Conservation (phyloP, 2,113 vertebrate species). For the human (Homo sapiens) region DNA sequence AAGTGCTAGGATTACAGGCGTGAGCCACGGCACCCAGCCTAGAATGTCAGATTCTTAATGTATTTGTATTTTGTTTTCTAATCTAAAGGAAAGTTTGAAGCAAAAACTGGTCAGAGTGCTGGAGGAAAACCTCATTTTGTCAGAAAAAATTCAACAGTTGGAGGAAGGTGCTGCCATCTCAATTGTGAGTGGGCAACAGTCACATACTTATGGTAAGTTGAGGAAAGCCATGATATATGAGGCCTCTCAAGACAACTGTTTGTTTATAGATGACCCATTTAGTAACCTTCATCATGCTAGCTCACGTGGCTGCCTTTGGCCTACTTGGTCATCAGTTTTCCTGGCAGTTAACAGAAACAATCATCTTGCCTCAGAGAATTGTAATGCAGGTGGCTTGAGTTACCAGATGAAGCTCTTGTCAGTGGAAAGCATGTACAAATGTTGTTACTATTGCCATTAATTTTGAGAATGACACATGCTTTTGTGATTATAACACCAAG, state of each 20-base stretch:
- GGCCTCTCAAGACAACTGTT: not conserved
- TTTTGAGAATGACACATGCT: conserved; percentile 18
- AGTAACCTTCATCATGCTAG: not conserved
- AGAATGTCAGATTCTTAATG: conserved; percentile 22
- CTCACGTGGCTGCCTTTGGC: not conserved
- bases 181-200: conserved; percentile 6
- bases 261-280: not conserved
- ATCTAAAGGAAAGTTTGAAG: conserved; percentile 72
- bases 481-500: conserved; percentile 4
- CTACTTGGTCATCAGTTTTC: not conserved
- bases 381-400: not conserved
- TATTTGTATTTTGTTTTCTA: conserved; percentile 55
- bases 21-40: too few relatives aligned
- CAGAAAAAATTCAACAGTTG: conserved; percentile 61
- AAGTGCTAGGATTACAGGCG: too few relatives aligned
- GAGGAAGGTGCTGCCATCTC: conserved; percentile 43
- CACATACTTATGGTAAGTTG: conserved; percentile 3
- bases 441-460: not conserved
- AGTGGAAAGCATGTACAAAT: not conserved
- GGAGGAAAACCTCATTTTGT: conserved; percentile 74
- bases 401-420: conserved; percentile 16
- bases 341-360: not conserved
- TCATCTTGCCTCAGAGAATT: conserved; percentile 12
- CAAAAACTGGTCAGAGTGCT: conserved; percentile 77
- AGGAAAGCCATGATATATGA: not conserved